These are phyloP conservation scores for Serinus canaria DNA, from an alignment of 2,113 vertebrate species.

Conservation along the genomic window DNA sequence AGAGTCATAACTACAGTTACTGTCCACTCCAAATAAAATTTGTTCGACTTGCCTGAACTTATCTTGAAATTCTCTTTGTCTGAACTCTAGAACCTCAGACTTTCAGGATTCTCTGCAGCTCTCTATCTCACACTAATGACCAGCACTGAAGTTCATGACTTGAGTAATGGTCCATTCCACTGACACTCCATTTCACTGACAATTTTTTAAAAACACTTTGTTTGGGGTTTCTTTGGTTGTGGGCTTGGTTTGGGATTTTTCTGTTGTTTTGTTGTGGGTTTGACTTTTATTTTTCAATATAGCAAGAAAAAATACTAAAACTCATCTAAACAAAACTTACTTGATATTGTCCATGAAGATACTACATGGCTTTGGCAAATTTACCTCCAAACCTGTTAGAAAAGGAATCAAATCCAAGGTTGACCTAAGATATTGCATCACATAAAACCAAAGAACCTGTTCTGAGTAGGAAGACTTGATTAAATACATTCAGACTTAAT, in stretches of 20 bases:
- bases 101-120: background rate
- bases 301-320: background rate
- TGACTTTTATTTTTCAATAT: background rate
- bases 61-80: background rate
- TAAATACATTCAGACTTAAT: background rate
- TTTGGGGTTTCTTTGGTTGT: background rate
- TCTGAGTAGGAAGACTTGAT: background rate
- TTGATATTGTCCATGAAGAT: background rate
- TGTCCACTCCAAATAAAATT: background rate
- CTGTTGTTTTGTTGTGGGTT: background rate
- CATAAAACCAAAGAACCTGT: background rate
- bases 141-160: background rate
- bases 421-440: background rate
- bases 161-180: background rate
- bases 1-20: background rate
- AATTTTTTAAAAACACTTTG: background rate
- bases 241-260: background rate
- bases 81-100: background rate
- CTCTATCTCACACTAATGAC: background rate
- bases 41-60: background rate
- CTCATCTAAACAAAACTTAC: background rate
- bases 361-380: background rate
- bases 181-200: background rate
- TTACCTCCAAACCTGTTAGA: background rate
- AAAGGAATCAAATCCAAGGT: background rate